Evolutionary conservation across 2,888 invertebrate species (phyloP), one percentile per base, ranked within the genome.

Genomic region (Rugalucina vietnamica): DNA sequence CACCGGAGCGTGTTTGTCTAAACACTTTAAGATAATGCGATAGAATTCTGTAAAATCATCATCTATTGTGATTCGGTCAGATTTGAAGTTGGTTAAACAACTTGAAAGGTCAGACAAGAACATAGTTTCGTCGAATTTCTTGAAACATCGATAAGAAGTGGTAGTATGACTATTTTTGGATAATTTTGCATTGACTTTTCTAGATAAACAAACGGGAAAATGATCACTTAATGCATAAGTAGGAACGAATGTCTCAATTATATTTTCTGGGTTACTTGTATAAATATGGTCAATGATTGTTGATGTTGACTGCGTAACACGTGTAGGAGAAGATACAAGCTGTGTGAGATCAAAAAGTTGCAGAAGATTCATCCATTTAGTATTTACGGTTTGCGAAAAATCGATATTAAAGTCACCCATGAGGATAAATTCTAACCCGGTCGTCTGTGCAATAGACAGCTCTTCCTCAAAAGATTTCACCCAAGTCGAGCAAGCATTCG

Each of bases 321-420:
- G 43, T 8, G 43, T 43, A 43, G 60, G 60, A 12, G 60, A 8
- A 29, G 27, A 27, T 60, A 60, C 8, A 3, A 60, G 29, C 1
- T 60, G 60, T n/a, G 60, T 8, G 27, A 60, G 60, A 27, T 60
- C 60, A 24, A 27, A 60, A 8, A 27, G 5, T 27, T 24, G 29
- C 24, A 27, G 8, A 1, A 60, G 27, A 27, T 60, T 60, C 60
- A 60, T n/a, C 60, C 27, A 60, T 60, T 14, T 60, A 27, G 4
- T 60, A 60, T 60, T 60, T 60, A 14, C 29, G 29, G 29, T 27
- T 29, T 3, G 14, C 29, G 60, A 29, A 8, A 60, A 5, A 60
- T 60, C 60, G 14, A 60, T 60, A 27, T 60, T 60, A 60, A 60
- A 60, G 60, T 60, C 60, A 60, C 60, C 60, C 60, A 60, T 60